Evolutionary conservation across 2,113 vertebrate genomes (phyloP).

Genomic region (Scomber colias): DNA sequence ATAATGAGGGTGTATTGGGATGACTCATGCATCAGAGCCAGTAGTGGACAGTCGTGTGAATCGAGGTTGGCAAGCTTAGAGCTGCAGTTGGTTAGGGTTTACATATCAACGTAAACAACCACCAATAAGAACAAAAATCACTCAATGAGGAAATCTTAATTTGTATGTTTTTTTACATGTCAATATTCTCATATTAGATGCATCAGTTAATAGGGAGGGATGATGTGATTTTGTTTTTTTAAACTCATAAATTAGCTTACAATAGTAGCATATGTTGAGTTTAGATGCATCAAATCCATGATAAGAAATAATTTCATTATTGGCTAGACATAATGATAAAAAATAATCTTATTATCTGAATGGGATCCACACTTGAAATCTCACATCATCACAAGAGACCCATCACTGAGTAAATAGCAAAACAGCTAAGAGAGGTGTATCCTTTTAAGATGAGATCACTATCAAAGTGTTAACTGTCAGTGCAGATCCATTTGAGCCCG

Average conservation of each 20-base stretch:
- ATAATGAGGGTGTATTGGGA: slow-evolving; percentile 41
- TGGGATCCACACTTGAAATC: neutral
- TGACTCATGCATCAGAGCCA: slow-evolving; percentile 69
- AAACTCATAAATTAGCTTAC: neutral
- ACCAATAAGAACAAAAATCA: neutral
- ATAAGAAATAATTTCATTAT: neutral
- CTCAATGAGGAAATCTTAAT: neutral
- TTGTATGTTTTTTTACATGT: neutral
- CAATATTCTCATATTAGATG: neutral
- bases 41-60: slow-evolving; percentile 26
- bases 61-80: slow-evolving; percentile 3
- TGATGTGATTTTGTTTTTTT: neutral
- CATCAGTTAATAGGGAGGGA: neutral
- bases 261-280: neutral
- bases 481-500: slow-evolving; percentile 6
- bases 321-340: neutral
- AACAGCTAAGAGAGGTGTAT: neutral
- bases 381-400: neutral
- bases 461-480: neutral
- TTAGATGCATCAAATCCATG: neutral
- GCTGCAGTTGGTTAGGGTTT: slow-evolving; percentile 12
- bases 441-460: slow-evolving; percentile 11
- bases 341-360: slow-evolving; percentile 4
- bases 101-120: slow-evolving; percentile 9
- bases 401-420: neutral